Evolutionary conservation across 2,113 vertebrate genomes (phyloP), one percentile per base, ranked within the genome.

Genomic region (Hylia prasina): DNA sequence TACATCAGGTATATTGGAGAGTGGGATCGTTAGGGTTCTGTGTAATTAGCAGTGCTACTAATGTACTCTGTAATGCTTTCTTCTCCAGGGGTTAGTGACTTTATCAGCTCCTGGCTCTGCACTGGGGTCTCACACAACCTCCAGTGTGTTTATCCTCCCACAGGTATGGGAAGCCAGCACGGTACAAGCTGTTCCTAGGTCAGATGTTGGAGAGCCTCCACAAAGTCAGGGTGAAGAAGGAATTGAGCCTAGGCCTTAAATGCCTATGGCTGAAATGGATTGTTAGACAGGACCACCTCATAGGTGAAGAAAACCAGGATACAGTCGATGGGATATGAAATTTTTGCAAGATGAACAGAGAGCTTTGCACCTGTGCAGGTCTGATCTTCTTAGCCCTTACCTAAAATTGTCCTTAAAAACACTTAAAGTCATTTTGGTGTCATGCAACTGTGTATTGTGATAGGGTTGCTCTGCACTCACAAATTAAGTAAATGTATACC

Each of bases 31-130:
- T 78, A 81, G 60, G 31, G 30, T 57, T 89, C 44, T 84, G 35
- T 83, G 72, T 87, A 63, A 78, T 93, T 86, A 94, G 72, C 8
- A 11, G 35, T 40, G 35, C 64, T 81, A 50, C 50, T 86, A 50
- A 73, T 31, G 58, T 69, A 54, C 23, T 42, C 25, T 18, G 1
- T 54, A 63, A 73, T 10, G 14, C 42, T 66, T 73, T 45, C 75
- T 66, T 66, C 76, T 83, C 37, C 64, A 24, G 68, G 27, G 68
- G 13, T 61, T 61, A 76, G 25, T 10, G 24, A 45, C 27, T 93
- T 90, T 44, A 9, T 44, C 0, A 0, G 15, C 75, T 88, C 42
- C 39, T 60, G 28, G 28, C 10, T 1, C 31, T 30, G 51, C 40
- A 14, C 35, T 2, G 3, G 73, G 45, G 76, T 86, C 76, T 84